Evolutionary conservation across 2,113 vertebrate species (phyloP), one percentile per base, ranked within the genome.

Genomic region (Salvelinus alpinus): DNA sequence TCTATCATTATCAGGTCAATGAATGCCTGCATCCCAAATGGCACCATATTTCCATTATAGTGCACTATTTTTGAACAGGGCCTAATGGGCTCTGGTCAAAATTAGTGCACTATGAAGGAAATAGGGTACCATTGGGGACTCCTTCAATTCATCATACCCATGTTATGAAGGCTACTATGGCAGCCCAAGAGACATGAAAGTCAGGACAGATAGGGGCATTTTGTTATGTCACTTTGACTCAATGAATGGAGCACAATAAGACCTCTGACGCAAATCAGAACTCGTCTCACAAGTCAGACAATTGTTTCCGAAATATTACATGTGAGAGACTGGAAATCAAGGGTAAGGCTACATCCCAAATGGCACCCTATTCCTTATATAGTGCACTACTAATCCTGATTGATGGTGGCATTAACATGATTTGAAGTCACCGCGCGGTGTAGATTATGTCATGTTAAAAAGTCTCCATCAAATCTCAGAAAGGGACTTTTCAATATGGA

Each of bases 151-250:
- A 5, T 22, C 59, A 62, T 62, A 62, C 18, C 7, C n/a, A 62
- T n/a, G n/a, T 20, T 62, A n/a, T 62, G 20, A 62, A 54, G 59
- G 59, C 59, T 54, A 18, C 51, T 54, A 18, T 54, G 59, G 59
- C 59, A 60, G 59, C 20, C 34, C 59, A n/a, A n/a, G n/a, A 4
- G n/a, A 60, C 18, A n/a, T 20, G 25, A 65, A 25, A 73, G 27
- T 67, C 25, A 72, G 31, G 75, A 27, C 71, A n/a, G 70, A 74
- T 74, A 70, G 34, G 27, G 73, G 51, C 44, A 3, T 73, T 64
- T 24, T 31, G 51, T 31, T 20, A 62, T 62, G 18, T 62, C 14
- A 54, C n/a, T 62, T 62, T 73, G 24, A 44, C 38, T 25, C 24
- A 47, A 60, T n/a, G 51, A n/a, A 18, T 60, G 29, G 16, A 29